Evolutionary conservation across 2,113 vertebrate genomes (phyloP).

Genomic region (Ranitomeya variabilis): DNA sequence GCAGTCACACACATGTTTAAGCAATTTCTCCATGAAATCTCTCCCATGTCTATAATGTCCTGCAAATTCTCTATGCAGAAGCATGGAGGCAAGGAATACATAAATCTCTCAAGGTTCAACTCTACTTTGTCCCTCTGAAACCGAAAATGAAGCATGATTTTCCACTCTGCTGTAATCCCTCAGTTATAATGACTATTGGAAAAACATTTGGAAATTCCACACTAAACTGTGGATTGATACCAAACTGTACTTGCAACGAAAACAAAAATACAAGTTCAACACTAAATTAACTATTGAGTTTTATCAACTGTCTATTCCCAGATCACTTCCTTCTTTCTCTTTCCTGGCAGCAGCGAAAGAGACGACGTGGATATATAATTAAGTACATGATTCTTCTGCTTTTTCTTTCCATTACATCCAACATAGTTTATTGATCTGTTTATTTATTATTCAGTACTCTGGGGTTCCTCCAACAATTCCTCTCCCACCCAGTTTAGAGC

Average conservation of each 20-base stretch:
- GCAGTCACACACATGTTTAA: slow-evolving; percentile 71
- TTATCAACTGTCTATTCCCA: not conserved
- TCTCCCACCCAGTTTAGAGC: not conserved
- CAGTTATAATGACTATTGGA: slow-evolving; percentile 29
- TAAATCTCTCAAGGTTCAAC: slow-evolving; percentile 61
- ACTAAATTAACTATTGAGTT: not conserved
- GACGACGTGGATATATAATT: not conserved
- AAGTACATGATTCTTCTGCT: not conserved
- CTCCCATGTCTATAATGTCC: slow-evolving; percentile 59
- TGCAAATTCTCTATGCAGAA: slow-evolving; percentile 61
- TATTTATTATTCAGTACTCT: not conserved
- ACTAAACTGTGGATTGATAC: slow-evolving; percentile 36
- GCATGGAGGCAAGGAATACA: slow-evolving; percentile 56
- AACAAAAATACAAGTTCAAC: not conserved
- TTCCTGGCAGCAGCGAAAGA: not conserved
- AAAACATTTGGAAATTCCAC: slow-evolving; percentile 48
- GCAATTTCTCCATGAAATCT: slow-evolving; percentile 69
- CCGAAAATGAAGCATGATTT: slow-evolving; percentile 54
- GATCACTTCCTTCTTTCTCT: not conserved
- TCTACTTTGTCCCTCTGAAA: slow-evolving; percentile 63
- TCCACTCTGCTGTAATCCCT: slow-evolving; percentile 46
- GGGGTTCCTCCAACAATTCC: not conserved
- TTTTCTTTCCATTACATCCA: not conserved
- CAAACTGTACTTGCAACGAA: slow-evolving; percentile 37
- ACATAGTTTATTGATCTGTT: not conserved